Base-by-base conservation (phyloP, 2,888 invertebrate genomes). In the Harpalus rufipes region DNA sequence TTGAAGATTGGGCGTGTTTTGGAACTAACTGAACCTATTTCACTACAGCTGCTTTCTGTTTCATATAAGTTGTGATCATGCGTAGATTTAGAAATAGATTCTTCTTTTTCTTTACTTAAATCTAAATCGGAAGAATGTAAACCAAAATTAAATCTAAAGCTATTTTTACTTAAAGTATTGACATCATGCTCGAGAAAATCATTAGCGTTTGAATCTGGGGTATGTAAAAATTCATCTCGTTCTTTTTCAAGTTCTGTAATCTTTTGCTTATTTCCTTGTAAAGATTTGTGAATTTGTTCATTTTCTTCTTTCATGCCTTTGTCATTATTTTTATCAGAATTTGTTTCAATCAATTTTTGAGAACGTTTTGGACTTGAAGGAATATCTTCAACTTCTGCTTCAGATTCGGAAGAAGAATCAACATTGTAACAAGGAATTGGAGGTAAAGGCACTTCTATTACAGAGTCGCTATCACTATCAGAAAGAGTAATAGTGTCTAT, bases 41-140 rank as follows among this genome's bases (percentile, higher is more conserved):
- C 85, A 25, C 80, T 80, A 32, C 85, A 85, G 58, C 80, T 85
- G 39, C 85, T 85, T 58, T 85, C 85, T 0, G 85, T 85, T 85
- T 85, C 85, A n/a, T 85, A 85, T 41, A 85, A 32, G 32, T 32
- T 32, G 32, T 1, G 32, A 85, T 85, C 85, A 44, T 39, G 39
- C 4, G 18, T 44, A 12, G 65, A 21, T 81, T 72, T 81, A 8
- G 32, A 14, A n/a, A 32, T 32, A 32, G 72, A 8, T 74, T 74
- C 72, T 39, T 80, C 85, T 65, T 68, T 68, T 12, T 65, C 41
- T 39, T 79, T 44, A 44, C 12, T 78, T 56, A 85, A 85, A 72
- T 85, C 85, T 16, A 85, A 72, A 59, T 85, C 85, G 18, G 85
- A 80, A 18, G 68, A 79, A 18, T 85, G 85, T 58, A 85, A 80